Conservation (phyloP, 2,888 invertebrate genomes). For the Phania funesta region DNA sequence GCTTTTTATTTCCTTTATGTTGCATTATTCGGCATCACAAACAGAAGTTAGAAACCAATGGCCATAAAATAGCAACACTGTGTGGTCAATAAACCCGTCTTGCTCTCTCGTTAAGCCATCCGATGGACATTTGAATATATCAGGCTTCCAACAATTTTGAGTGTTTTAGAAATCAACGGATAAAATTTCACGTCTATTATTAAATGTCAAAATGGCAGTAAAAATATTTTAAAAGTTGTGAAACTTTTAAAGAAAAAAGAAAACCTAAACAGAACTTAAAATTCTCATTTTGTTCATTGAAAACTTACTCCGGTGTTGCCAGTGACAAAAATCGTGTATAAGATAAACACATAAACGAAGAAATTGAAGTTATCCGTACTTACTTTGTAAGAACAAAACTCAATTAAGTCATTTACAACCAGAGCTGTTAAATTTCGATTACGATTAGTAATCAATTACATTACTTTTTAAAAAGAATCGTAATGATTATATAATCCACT, state of each 20-base stretch:
- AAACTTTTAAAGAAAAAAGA: neutral
- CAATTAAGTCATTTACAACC: too few relatives aligned
- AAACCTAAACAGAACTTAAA: constrained; percentile 19
- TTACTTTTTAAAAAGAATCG: too few relatives aligned
- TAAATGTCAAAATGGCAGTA: neutral
- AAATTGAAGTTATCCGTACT: neutral
- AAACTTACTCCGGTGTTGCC: neutral
- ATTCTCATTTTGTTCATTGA: constrained; percentile 9
- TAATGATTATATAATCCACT: too few relatives aligned
- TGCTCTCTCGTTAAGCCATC: constrained; percentile 87
- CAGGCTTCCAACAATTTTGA: constrained; percentile 87
- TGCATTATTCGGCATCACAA: constrained; percentile 96
- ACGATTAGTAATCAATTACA: too few relatives aligned
- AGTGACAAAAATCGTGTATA: constrained; percentile 32
- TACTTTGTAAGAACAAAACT: too few relatives aligned
- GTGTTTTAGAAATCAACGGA: neutral
- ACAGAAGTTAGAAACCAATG: constrained; percentile 92
- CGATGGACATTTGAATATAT: constrained; percentile 91
- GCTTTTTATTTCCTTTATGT: too few relatives aligned
- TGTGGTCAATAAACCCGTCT: constrained; percentile 81
- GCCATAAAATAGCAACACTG: constrained; percentile 83
- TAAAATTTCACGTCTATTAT: constrained; percentile 24
- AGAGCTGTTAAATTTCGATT: too few relatives aligned
- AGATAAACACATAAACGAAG: constrained; percentile 8
- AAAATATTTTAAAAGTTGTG: neutral